These are phyloP conservation scores for Tiliacea citrago DNA, from an alignment of 2,888 invertebrate species.

Conservation along the genomic window DNA sequence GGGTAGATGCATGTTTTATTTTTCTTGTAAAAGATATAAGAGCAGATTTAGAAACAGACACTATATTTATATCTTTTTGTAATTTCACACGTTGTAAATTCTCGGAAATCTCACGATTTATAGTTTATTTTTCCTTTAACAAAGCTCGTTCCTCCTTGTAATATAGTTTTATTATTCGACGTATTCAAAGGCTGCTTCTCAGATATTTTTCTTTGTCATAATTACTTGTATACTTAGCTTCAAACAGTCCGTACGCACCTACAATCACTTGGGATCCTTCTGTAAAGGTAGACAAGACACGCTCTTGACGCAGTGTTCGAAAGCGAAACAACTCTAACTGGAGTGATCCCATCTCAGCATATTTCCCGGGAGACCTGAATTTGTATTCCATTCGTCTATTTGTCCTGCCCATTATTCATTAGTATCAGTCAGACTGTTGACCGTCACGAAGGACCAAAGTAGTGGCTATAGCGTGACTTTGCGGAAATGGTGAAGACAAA, in stretches of 20 bases:
- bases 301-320: slow-evolving; percentile 36
- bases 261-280: slow-evolving; percentile 41
- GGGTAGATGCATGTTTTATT: slow-evolving; percentile 50
- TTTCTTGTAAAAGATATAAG: slow-evolving; percentile 39
- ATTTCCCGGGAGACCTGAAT: slow-evolving; percentile 67
- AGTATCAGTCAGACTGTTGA: slow-evolving; percentile 63
- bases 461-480: slow-evolving; percentile 41
- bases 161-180: background rate
- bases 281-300: slow-evolving; percentile 39
- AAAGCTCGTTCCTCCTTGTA: background rate
- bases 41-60: slow-evolving; percentile 13
- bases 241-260: slow-evolving; percentile 47
- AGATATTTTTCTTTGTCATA: slow-evolving; percentile 9
- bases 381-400: slow-evolving; percentile 70
- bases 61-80: slow-evolving; percentile 13
- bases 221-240: slow-evolving; percentile 8
- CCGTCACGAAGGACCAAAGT: slow-evolving; percentile 58
- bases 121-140: background rate
- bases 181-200: slow-evolving; percentile 3
- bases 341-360: slow-evolving; percentile 63
- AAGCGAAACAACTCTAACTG: slow-evolving; percentile 51
- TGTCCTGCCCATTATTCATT: slow-evolving; percentile 68
- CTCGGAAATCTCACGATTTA: background rate
- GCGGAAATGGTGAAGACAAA: slow-evolving; percentile 54
- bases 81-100: slow-evolving; percentile 6